Conservation (phyloP, 2,888 invertebrate genomes). For the Scotopteryx bipunctaria region DNA sequence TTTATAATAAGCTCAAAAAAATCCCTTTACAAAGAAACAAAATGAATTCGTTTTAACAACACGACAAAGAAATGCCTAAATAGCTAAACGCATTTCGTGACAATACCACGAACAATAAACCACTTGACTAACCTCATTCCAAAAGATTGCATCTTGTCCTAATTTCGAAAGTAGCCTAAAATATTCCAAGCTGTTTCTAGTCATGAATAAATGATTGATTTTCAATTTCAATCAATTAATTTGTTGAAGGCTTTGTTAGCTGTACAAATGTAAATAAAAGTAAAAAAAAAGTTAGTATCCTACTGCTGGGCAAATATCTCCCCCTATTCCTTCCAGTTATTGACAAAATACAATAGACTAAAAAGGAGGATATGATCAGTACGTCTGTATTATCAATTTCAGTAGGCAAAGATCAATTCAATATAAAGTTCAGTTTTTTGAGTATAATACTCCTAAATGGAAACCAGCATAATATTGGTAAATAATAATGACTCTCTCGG, state of each 20-base stretch:
- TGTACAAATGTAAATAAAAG: too few relatives aligned
- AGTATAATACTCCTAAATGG: too few relatives aligned
- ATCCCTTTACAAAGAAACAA: background rate
- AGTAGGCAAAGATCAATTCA: too few relatives aligned
- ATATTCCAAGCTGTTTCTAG: constrained; percentile 37
- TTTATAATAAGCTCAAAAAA: background rate
- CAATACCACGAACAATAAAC: constrained; percentile 47
- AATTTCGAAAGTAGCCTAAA: constrained; percentile 56
- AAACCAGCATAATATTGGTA: too few relatives aligned
- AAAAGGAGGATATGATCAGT: too few relatives aligned
- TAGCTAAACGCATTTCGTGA: constrained; percentile 37
- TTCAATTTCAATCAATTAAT: background rate
- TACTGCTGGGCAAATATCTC: too few relatives aligned
- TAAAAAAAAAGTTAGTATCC: too few relatives aligned
- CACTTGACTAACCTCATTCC: constrained; percentile 69
- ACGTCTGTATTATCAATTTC: too few relatives aligned
- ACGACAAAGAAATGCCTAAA: constrained; percentile 36
- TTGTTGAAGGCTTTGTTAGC: background rate
- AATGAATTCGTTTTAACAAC: constrained; percentile 2
- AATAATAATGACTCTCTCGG: too few relatives aligned
- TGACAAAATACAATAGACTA: too few relatives aligned
- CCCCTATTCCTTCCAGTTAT: too few relatives aligned
- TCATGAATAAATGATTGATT: constrained; percentile 11
- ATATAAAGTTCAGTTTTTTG: too few relatives aligned
- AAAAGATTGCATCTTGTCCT: constrained; percentile 71